Conservation (phyloP, 2,797 vertebrate genomes). For the Periparus ater region DNA sequence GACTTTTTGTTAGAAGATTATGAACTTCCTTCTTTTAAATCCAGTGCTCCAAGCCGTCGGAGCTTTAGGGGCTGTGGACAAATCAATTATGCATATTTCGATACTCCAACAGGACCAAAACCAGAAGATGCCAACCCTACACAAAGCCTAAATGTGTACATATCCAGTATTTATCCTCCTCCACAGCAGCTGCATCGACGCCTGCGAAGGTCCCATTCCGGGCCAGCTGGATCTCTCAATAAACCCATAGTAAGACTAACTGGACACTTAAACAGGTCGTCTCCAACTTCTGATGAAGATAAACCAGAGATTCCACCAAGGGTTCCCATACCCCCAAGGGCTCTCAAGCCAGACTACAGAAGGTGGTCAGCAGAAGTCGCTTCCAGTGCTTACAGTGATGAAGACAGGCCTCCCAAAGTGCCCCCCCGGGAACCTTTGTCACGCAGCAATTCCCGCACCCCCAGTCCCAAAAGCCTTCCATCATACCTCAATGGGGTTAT, state of each 20-base stretch:
- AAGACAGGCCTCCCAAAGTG: slow-evolving; percentile 92
- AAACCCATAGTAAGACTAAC: slow-evolving; percentile 83
- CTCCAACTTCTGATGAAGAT: slow-evolving; percentile 80
- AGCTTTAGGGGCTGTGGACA: slow-evolving; percentile 91
- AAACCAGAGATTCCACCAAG: slow-evolving; percentile 92
- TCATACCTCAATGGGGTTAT: slow-evolving; percentile 93
- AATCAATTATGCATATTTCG: slow-evolving; percentile 92
- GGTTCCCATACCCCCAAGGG: slow-evolving; percentile 90
- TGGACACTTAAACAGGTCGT: slow-evolving; percentile 74
- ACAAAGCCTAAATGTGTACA: slow-evolving; percentile 44
- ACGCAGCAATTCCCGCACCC: slow-evolving; percentile 85
- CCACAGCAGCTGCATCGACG: slow-evolving; percentile 79
- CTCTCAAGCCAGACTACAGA: slow-evolving; percentile 85
- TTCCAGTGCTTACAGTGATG: slow-evolving; percentile 88
- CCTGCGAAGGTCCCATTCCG: slow-evolving; percentile 89
- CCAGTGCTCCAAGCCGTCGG: slow-evolving; percentile 75
- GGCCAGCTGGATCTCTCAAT: slow-evolving; percentile 92
- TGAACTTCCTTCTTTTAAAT: slow-evolving; percentile 78
- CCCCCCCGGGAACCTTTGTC: slow-evolving; percentile 91
- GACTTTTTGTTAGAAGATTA: slow-evolving; percentile 75
- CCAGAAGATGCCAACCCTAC: slow-evolving; percentile 54
- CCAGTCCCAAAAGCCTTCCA: slow-evolving; percentile 93
- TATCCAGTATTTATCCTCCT: slow-evolving; percentile 51
- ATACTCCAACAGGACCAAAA: slow-evolving; percentile 74
- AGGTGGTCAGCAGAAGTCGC: slow-evolving; percentile 97